These are phyloP conservation scores for Adelognathus sp. DNA, from an alignment of 2,888 invertebrate genomes.

Conservation along the genomic window DNA sequence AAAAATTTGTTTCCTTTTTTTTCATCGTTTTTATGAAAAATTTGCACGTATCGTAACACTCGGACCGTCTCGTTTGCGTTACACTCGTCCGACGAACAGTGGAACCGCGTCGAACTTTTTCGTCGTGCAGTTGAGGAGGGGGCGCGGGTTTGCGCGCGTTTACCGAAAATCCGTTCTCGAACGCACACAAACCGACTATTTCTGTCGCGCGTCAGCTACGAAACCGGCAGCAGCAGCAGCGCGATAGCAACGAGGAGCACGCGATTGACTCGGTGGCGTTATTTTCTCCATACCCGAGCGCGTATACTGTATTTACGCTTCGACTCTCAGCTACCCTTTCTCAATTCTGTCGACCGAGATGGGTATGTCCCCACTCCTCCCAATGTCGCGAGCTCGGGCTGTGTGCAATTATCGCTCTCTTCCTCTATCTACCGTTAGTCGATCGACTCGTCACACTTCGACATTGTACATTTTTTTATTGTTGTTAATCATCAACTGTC, in stretches of 20 bases:
- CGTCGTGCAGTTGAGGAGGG: neutral
- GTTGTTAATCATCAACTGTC: no score
- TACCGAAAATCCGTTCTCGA: slow-evolving; percentile 37
- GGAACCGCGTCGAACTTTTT: neutral
- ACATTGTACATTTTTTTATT: slow-evolving; percentile 31
- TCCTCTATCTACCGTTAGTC: slow-evolving; percentile 40
- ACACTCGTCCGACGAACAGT: neutral
- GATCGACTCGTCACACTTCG: slow-evolving; percentile 50
- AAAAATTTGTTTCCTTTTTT: no score
- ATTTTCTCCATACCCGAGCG: slow-evolving; percentile 49
- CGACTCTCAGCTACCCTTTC: slow-evolving; percentile 50
- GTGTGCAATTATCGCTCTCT: no score
- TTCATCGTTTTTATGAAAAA: no score
- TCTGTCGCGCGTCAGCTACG: slow-evolving; percentile 57
- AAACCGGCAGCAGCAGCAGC: slow-evolving; percentile 59
- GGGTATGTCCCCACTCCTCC: slow-evolving; percentile 58
- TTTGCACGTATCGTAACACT: neutral
- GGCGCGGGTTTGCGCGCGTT: neutral
- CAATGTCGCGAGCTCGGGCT: no score
- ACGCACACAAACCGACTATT: slow-evolving; percentile 66
- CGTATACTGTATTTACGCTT: slow-evolving; percentile 58
- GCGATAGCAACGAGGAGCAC: slow-evolving; percentile 38
- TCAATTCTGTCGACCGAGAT: slow-evolving; percentile 56
- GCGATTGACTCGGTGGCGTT: slow-evolving; percentile 56
- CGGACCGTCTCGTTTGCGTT: neutral